These are phyloP conservation scores for Littorina saxatilis DNA, from an alignment of 1,140 invertebrate genomes.

Conservation along the genomic window DNA sequence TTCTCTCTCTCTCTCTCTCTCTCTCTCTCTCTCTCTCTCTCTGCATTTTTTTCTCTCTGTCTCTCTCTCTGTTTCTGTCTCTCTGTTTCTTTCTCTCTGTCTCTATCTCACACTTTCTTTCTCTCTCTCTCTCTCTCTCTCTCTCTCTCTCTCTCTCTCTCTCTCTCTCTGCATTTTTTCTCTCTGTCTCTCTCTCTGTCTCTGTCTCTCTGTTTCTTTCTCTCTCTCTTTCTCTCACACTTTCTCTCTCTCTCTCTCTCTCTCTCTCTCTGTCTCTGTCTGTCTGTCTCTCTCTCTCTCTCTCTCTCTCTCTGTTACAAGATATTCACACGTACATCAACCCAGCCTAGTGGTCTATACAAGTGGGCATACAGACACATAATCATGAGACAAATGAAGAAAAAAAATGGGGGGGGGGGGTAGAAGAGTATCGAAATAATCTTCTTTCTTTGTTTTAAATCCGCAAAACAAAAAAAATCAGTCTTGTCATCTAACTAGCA, in stretches of 20 bases:
- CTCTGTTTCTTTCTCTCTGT: background rate
- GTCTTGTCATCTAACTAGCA: no score
- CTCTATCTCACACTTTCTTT: background rate
- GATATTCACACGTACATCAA: background rate
- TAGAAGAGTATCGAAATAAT: no score
- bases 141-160: background rate
- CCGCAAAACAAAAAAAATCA: no score
- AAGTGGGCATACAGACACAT: no score
- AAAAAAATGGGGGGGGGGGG: no score
- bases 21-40: background rate
- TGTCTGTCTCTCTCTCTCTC: background rate
- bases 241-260: no score
- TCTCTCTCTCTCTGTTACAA: background rate
- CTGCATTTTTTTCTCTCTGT: background rate
- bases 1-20: background rate
- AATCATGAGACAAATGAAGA: no score
- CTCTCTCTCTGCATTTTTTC: background rate
- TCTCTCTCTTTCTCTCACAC: no score
- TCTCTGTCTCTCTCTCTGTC: background rate
- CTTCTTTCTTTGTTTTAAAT: no score
- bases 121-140: background rate
- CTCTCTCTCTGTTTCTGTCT: background rate
- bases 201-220: background rate
- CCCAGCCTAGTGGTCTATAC: no score
- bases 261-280: constrained; percentile 1